A percentile compares a stretch with the other conserved stretches of the same genome.
phyloP scores from a whole-genome alignment of 1,140 invertebrate genomes.

The Potamilus streckersoni region DNA sequence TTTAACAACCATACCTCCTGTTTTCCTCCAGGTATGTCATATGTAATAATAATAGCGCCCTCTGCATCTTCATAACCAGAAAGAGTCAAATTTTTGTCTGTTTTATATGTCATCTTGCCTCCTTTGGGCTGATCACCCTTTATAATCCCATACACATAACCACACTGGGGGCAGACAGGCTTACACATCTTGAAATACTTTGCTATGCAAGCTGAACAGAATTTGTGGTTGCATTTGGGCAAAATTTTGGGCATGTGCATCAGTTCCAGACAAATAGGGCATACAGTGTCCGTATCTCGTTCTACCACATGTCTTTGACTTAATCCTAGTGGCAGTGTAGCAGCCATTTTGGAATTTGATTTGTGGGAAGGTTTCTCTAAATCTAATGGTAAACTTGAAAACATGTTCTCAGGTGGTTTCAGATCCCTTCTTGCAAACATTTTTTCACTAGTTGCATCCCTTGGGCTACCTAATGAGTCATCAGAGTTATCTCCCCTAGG shows the following conservation, averaged over 20 bases:
- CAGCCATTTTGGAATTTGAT: no score
- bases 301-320: not conserved
- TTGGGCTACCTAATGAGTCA: no score
- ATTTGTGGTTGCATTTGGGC: slow-evolving; percentile 28
- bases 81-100: not conserved
- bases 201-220: slow-evolving; percentile 27
- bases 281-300: slow-evolving; percentile 11
- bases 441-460: no score
- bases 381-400: no score
- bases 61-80: slow-evolving; percentile 19
- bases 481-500: no score
- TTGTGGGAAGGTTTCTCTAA: no score
- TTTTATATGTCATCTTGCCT: slow-evolving; percentile 22
- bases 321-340: no score
- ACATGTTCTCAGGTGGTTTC: no score
- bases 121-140: slow-evolving; percentile 38
- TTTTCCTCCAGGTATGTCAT: slow-evolving; percentile 31
- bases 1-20: slow-evolving; percentile 32
- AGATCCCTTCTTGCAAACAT: no score
- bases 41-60: slow-evolving; percentile 36
- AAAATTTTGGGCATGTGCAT: slow-evolving; percentile 21
- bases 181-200: slow-evolving; percentile 8
- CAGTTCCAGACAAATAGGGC: slow-evolving; percentile 29
- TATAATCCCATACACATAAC: slow-evolving; percentile 34
- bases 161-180: slow-evolving; percentile 40